Conservation (phyloP, 2,888 invertebrate genomes). For the Drosophila robusta region DNA sequence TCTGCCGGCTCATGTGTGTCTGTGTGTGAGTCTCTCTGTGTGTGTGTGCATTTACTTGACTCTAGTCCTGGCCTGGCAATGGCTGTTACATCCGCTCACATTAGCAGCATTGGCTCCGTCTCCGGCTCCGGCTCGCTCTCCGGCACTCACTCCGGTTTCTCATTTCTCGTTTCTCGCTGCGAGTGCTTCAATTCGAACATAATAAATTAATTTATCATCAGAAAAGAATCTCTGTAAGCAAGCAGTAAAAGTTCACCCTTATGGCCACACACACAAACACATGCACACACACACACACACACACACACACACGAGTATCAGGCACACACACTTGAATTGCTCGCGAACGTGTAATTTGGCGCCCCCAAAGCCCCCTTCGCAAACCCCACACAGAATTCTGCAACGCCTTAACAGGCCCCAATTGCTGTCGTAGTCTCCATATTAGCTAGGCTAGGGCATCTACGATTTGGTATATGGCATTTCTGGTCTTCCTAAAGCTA, state of each 20-base stretch:
- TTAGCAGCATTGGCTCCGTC: slow-evolving; percentile 57
- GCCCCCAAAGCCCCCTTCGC: background rate
- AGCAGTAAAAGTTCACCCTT: slow-evolving; percentile 78
- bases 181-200: slow-evolving; percentile 82
- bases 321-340: slow-evolving; percentile 63
- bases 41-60: slow-evolving; percentile 43
- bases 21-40: slow-evolving; percentile 8
- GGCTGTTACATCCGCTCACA: slow-evolving; percentile 61
- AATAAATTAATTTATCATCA: slow-evolving; percentile 84
- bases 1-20: slow-evolving; percentile 10
- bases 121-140: slow-evolving; percentile 5
- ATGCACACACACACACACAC: slow-evolving; percentile 33
- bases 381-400: background rate
- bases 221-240: slow-evolving; percentile 76
- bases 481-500: background rate
- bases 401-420: slow-evolving; percentile 3
- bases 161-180: slow-evolving; percentile 37
- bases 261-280: slow-evolving; percentile 40
- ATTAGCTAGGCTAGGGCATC: slow-evolving; percentile 22
- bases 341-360: slow-evolving; percentile 41
- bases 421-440: slow-evolving; percentile 17
- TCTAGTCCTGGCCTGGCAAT: slow-evolving; percentile 44
- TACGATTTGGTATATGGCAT: background rate
- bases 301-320: slow-evolving; percentile 38
- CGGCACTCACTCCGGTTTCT: slow-evolving; percentile 24